Evolutionary conservation across 2,888 invertebrate genomes (phyloP).

Genomic region (Diarsia rubi): DNA sequence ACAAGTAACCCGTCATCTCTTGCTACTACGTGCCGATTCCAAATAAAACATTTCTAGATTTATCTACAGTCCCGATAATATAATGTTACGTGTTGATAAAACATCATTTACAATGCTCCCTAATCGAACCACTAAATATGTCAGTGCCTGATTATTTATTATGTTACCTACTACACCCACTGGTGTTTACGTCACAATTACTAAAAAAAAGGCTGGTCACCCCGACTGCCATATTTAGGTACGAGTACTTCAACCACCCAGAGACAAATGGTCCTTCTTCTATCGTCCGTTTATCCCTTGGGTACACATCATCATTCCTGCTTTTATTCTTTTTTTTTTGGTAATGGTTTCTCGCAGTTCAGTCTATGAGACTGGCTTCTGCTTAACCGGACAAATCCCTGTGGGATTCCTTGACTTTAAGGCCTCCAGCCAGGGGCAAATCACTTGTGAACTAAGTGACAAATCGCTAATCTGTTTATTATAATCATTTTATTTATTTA

Average conservation of each 20-base stretch:
- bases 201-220: neutral
- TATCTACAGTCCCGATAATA: slow-evolving; percentile 18
- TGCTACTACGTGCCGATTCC: slow-evolving; percentile 6
- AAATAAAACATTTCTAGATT: slow-evolving; percentile 6
- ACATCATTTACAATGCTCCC: slow-evolving; percentile 27
- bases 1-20: neutral
- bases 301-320: neutral
- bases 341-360: too few relatives aligned
- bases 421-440: too few relatives aligned
- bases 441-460: too few relatives aligned
- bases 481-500: too few relatives aligned
- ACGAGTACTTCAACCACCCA: neutral
- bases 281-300: too few relatives aligned
- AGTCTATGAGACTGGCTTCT: too few relatives aligned
- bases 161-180: neutral
- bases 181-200: neutral
- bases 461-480: too few relatives aligned
- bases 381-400: too few relatives aligned
- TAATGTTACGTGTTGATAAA: slow-evolving; percentile 30
- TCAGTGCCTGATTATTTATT: slow-evolving; percentile 30
- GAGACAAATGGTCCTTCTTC: neutral
- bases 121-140: slow-evolving; percentile 18
- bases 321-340: too few relatives aligned
- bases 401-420: too few relatives aligned
- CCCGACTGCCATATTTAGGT: neutral